These are phyloP conservation scores for Ornithorhynchus anatinus DNA, from an alignment of 2,113 vertebrate species.

Conservation along the genomic window DNA sequence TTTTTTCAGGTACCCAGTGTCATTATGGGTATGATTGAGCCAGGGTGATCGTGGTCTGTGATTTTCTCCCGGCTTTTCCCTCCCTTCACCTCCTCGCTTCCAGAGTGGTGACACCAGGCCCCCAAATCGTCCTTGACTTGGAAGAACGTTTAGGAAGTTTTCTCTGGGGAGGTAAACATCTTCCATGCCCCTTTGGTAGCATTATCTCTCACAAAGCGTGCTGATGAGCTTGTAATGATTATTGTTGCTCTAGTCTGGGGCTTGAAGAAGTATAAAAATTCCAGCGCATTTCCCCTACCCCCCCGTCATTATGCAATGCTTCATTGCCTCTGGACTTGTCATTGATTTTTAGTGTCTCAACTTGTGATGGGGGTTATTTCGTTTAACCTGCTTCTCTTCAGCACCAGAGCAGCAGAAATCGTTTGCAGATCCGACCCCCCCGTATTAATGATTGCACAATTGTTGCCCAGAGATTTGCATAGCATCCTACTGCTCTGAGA, in stretches of 20 bases:
- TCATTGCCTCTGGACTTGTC: constrained; percentile 58
- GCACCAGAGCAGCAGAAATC: constrained; percentile 26
- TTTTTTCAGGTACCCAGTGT: too few relatives aligned
- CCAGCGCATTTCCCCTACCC: neutral
- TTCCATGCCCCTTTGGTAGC: constrained; percentile 37
- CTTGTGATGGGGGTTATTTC: constrained; percentile 56
- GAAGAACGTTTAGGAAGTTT: too few relatives aligned
- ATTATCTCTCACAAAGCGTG: constrained; percentile 12
- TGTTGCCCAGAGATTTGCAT: constrained; percentile 46
- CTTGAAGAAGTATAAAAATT: constrained; percentile 39
- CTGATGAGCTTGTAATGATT: neutral
- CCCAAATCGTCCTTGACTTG: too few relatives aligned
- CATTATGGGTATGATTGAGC: too few relatives aligned
- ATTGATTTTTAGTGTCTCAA: constrained; percentile 39
- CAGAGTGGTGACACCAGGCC: too few relatives aligned
- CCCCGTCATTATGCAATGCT: constrained; percentile 41
- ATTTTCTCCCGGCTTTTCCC: too few relatives aligned
- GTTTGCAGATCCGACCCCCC: constrained; percentile 36
- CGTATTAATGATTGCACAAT: constrained; percentile 45
- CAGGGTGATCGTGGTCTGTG: too few relatives aligned
- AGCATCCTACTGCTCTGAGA: constrained; percentile 38
- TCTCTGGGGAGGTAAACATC: neutral
- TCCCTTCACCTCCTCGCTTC: too few relatives aligned
- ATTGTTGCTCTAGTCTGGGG: constrained; percentile 40
- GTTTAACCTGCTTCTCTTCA: constrained; percentile 42